Percentiles rank a stretch among this genome's conserved stretches.
Conservation (phyloP, 2,797 vertebrate genomes). For the Coregonus suidteri region DNA sequence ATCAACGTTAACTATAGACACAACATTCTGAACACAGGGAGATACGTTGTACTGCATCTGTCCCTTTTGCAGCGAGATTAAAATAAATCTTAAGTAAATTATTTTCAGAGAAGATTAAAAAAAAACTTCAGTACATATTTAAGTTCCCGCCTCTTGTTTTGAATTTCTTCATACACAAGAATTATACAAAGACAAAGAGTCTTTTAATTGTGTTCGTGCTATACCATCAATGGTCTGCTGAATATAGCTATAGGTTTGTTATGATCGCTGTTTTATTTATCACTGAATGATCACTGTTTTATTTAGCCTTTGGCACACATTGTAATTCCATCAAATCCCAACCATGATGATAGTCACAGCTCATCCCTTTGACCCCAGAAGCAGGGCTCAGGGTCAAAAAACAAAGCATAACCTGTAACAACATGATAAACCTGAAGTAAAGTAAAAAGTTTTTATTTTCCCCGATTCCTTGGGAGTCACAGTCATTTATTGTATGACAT, state of each 20-base stretch:
- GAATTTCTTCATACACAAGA: background rate
- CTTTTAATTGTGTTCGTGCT: background rate
- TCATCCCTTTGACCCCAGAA: background rate
- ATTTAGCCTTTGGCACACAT: constrained; percentile 30
- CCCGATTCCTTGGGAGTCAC: background rate
- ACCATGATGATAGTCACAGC: background rate
- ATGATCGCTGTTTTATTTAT: background rate
- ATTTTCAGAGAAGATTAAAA: constrained; percentile 11
- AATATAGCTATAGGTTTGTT: constrained; percentile 9
- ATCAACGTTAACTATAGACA: background rate
- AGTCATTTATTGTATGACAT: background rate
- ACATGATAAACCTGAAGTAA: background rate
- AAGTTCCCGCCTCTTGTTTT: background rate
- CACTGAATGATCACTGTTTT: constrained; percentile 13
- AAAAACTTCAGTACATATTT: constrained; percentile 3
- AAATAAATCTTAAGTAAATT: constrained; percentile 13
- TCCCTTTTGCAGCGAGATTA: background rate
- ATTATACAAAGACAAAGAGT: background rate
- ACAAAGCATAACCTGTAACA: background rate
- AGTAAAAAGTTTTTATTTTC: background rate
- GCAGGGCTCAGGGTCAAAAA: background rate
- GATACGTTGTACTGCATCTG: background rate
- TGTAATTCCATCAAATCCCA: constrained; percentile 1
- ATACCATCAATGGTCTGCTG: background rate
- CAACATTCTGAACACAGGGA: background rate